Evolutionary conservation across 2,888 invertebrate genomes (phyloP), one percentile per base, ranked within the genome.

Genomic region (Brachyopa scutellaris): DNA sequence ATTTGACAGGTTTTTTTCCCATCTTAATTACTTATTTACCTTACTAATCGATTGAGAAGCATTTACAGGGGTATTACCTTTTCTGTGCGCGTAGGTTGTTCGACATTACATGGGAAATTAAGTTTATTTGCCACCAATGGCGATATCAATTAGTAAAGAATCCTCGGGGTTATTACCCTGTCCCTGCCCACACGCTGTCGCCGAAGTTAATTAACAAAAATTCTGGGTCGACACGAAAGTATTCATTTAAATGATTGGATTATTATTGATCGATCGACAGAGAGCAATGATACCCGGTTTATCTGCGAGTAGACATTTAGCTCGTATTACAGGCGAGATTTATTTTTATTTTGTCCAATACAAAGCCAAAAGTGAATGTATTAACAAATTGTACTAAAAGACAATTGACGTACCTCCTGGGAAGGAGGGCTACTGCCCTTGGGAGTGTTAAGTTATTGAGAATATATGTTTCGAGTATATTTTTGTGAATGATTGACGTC

Each of bases 241-340:
- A 42, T 42, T 42, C 42, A 21, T 42, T 19, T n/a, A 19, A 42
- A 42, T 42, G 42, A 42, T 42, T 42, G 17, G 42, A 42, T 42
- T 42, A 42, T 42, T 21, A n/a, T n/a, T n/a, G 42, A 42, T 42
- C 42, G 42, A 42, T n/a, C 21, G 42, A 42, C 42, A 21, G 42
- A 21, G 4, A n/a, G n/a, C 42, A 42, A 42, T 42, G 42, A 42
- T 21, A 42, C 21, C n/a, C 3, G n/a, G 1, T 17, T 19, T 42
- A 4, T 17, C 4, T 6, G n/a, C 38, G 13, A 38, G 2, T 38
- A 11, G n/a, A n/a, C n/a, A n/a, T 19, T 40, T 19, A 19, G 40
- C 40, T 40, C 19, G 15, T 19, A n/a, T 42, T 19, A 21, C 42
- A n/a, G 21, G 42, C 9, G 42, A 42, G 42, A 42, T 42, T 19